Conservation (phyloP, 1,140 invertebrate species). For the Limonius californicus region DNA sequence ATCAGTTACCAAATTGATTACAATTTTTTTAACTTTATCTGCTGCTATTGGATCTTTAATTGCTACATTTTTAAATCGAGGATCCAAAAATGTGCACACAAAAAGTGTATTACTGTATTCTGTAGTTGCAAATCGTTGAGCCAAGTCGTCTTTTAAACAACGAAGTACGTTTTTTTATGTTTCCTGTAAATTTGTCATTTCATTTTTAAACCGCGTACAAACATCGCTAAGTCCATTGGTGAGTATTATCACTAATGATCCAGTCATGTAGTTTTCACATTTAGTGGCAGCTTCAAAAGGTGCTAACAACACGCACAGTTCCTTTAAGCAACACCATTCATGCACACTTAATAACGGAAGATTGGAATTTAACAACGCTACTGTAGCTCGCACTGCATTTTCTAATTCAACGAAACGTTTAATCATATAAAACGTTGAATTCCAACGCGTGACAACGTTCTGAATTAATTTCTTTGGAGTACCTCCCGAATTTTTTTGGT, state of each 20-base stretch:
- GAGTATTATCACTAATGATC: slow-evolving; percentile 30
- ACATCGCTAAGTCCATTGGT: slow-evolving; percentile 18
- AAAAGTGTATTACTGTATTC: slow-evolving; percentile 23
- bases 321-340: slow-evolving; percentile 32
- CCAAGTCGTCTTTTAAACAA: slow-evolving; percentile 7
- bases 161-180: slow-evolving; percentile 5
- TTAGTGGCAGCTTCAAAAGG: slow-evolving; percentile 34
- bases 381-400: slow-evolving; percentile 27
- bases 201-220: slow-evolving; percentile 17
- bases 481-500: slow-evolving; percentile 18
- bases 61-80: slow-evolving; percentile 26
- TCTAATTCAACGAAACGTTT: slow-evolving; percentile 38
- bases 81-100: slow-evolving; percentile 24
- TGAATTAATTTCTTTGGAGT: slow-evolving; percentile 30
- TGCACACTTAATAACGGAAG: slow-evolving; percentile 21
- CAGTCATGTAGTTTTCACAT: slow-evolving; percentile 33
- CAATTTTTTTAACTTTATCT: too few species aligned
- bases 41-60: too few species aligned
- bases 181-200: slow-evolving; percentile 5
- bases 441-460: slow-evolving; percentile 42
- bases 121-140: slow-evolving; percentile 14
- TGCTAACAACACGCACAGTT: slow-evolving; percentile 28
- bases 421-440: slow-evolving; percentile 42
- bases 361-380: slow-evolving; percentile 18
- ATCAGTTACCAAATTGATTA: too few species aligned